Percentiles rank a stretch among this genome's conserved stretches.
phyloP scores from a whole-genome alignment of 2,797 vertebrate genomes.

The Premnoplex brunnescens region DNA sequence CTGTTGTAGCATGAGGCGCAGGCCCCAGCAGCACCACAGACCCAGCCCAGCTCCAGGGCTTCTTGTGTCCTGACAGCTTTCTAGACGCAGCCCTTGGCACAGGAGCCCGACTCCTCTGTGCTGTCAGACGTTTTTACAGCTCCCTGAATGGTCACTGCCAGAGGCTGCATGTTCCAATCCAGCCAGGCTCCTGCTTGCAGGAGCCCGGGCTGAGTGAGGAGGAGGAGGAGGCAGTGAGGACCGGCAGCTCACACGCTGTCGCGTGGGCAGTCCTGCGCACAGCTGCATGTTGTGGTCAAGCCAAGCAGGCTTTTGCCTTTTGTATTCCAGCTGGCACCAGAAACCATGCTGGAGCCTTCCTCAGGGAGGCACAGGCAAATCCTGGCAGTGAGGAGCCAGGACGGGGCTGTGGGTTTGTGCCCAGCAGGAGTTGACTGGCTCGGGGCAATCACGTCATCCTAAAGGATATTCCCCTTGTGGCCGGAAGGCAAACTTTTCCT shows the following conservation, averaged over 20 bases:
- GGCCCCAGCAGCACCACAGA: not conserved
- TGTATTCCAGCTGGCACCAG: not conserved
- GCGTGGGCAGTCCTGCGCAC: not conserved
- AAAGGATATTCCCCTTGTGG: accelerated
- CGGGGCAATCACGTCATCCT: not conserved
- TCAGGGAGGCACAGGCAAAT: not conserved
- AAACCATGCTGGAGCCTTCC: not conserved
- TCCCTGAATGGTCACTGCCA: not conserved
- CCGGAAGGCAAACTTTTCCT: not conserved
- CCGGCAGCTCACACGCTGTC: not conserved
- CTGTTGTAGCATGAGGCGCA: not conserved
- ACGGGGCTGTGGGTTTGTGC: not conserved
- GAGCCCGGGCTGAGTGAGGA: not conserved
- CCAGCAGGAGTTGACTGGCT: not conserved
- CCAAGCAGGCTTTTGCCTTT: not conserved
- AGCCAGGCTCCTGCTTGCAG: not conserved
- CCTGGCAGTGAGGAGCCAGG: not conserved
- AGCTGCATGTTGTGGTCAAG: not conserved
- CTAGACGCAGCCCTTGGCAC: not conserved
- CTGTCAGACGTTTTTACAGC: not conserved
- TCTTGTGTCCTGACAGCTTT: not conserved
- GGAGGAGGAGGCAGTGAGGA: not conserved
- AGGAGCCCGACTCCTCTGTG: not conserved
- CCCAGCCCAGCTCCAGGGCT: not conserved
- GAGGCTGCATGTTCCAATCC: accelerated